These are phyloP conservation scores for Upupa epops DNA, from an alignment of 2,113 vertebrate genomes.

Conservation along the genomic window DNA sequence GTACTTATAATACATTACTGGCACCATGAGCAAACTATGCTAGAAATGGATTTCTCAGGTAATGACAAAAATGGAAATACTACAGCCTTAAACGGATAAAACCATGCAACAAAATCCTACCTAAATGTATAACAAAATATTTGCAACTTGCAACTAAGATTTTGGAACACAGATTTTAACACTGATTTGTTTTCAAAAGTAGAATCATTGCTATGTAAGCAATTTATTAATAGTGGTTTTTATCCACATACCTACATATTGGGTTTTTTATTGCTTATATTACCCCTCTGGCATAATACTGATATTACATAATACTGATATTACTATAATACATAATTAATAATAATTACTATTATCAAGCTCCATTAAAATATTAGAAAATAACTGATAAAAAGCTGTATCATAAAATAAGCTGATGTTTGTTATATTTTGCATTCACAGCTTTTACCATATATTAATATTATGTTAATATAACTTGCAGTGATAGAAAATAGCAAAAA, in stretches of 20 bases:
- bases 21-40: background rate
- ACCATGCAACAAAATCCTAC: background rate
- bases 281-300: background rate
- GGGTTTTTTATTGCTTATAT: background rate
- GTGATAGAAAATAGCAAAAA: background rate
- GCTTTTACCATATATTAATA: background rate
- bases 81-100: background rate
- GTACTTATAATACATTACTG: constrained; percentile 23
- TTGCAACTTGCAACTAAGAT: background rate
- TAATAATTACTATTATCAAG: background rate
- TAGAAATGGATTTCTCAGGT: constrained; percentile 28
- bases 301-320: background rate
- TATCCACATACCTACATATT: background rate
- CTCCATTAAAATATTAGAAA: background rate
- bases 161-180: background rate
- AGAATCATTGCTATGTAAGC: background rate
- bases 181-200: too few relatives aligned
- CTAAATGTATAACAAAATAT: background rate
- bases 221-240: background rate
- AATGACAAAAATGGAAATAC: background rate
- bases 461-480: background rate
- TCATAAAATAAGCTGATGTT: background rate
- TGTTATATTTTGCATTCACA: background rate
- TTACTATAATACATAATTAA: too few relatives aligned
- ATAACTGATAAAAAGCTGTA: background rate